Percentiles rank a stretch among this genome's conserved stretches.
phyloP scores from a whole-genome alignment of 2,888 invertebrate genomes.

The Azorinus chamasolen region DNA sequence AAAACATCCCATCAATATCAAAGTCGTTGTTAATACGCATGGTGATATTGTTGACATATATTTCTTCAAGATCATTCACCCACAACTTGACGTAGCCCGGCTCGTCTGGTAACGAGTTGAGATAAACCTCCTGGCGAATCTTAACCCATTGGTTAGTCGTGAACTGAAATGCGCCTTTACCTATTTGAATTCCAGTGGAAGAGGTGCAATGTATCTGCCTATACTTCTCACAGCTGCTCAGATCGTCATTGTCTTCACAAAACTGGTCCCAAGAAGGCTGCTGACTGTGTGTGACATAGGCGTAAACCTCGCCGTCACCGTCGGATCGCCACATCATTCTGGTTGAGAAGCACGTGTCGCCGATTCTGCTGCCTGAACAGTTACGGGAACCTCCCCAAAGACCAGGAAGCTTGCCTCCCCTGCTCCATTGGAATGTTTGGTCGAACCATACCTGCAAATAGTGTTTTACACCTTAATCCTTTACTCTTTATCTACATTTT shows the following conservation, averaged over 20 bases:
- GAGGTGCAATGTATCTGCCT: constrained; percentile 22
- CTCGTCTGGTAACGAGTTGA: constrained; percentile 55
- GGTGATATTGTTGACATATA: constrained; percentile 58
- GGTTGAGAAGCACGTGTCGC: constrained; percentile 73
- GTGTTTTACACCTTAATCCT: no score
- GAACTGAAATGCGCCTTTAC: constrained; percentile 54
- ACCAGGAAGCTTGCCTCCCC: constrained; percentile 77
- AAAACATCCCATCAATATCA: constrained; percentile 71
- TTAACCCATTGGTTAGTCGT: constrained; percentile 64
- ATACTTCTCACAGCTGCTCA: neutral
- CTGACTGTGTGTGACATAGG: constrained; percentile 70
- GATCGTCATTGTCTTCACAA: neutral
- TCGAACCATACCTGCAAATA: constrained; percentile 49
- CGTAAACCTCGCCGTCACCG: constrained; percentile 77
- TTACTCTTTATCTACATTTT: no score
- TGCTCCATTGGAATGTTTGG: constrained; percentile 40
- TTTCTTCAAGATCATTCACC: constrained; percentile 56
- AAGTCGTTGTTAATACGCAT: constrained; percentile 58
- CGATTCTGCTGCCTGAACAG: constrained; percentile 71
- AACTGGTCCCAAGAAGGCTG: neutral
- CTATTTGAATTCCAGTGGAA: constrained; percentile 43
- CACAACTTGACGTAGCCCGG: constrained; percentile 66
- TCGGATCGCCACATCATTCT: constrained; percentile 76
- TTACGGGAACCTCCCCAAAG: constrained; percentile 66
- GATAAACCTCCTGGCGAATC: constrained; percentile 70